Percentiles rank a stretch among this genome's conserved stretches.
phyloP scores from a whole-genome alignment of 2,797 vertebrate genomes.

The Manis pentadactyla region DNA sequence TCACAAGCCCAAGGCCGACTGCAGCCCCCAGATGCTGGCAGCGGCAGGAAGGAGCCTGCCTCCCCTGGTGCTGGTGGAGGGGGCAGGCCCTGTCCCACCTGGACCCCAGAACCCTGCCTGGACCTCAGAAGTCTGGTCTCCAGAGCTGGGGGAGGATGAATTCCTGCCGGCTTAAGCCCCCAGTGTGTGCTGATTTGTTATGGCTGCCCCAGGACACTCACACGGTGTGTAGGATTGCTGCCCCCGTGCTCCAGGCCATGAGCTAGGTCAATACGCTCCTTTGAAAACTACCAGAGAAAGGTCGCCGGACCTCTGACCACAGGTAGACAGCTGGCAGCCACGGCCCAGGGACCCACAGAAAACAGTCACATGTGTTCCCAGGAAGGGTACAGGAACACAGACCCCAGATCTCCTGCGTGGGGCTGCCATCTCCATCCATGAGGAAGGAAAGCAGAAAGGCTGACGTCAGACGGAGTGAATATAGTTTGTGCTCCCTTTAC shows the following conservation, averaged over 20 bases:
- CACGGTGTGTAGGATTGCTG: no score
- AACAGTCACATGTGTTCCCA: fast-evolving
- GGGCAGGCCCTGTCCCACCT: fast-evolving
- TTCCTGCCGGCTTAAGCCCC: neutral
- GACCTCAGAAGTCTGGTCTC: no score
- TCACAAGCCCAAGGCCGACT: fast-evolving
- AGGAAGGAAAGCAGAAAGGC: neutral
- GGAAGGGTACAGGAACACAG: no score
- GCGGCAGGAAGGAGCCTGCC: neutral
- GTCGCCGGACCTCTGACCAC: neutral
- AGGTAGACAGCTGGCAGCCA: neutral
- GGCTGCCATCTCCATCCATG: no score
- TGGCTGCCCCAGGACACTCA: neutral
- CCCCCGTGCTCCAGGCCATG: no score
- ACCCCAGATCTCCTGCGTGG: fast-evolving
- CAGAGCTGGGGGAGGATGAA: neutral
- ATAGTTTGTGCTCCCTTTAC: neutral
- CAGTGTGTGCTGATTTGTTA: no score
- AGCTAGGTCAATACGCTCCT: no score
- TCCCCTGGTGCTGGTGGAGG: neutral
- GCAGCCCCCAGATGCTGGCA: neutral
- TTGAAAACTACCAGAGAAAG: neutral
- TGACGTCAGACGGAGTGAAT: fast-evolving
- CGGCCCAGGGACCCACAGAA: no score
- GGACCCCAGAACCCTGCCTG: neutral